Percentiles rank a stretch among this genome's conserved stretches.
phyloP scores from a whole-genome alignment of 2,113 vertebrate genomes.

The Sapayoa aenigma region DNA sequence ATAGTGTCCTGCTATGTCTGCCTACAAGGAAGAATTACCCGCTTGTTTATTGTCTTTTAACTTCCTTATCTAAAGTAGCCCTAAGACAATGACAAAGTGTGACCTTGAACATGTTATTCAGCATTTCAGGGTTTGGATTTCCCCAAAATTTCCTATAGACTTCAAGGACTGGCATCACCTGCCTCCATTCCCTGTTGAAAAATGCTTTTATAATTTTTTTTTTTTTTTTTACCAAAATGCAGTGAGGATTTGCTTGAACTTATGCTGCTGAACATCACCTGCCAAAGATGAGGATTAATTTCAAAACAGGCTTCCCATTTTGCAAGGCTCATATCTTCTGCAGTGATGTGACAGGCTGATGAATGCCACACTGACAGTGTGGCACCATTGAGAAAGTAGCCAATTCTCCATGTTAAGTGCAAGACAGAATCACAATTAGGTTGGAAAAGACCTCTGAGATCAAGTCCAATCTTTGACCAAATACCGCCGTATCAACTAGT shows the following conservation, averaged over 20 bases:
- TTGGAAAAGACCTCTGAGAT: not conserved
- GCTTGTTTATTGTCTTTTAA: not conserved
- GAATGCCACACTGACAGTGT: not conserved
- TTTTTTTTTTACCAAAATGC: not conserved
- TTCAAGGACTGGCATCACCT: not conserved
- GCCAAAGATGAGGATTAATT: not conserved
- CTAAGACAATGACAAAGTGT: not conserved
- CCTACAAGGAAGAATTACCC: not conserved
- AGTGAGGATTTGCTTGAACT: not conserved
- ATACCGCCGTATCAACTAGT: not conserved
- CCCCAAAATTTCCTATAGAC: not conserved
- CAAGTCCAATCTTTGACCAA: rapidly evolving
- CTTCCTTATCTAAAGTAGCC: slow-evolving; percentile 10
- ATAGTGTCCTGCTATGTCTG: not conserved
- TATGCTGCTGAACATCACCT: not conserved
- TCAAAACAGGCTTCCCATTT: not conserved
- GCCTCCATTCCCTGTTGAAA: not conserved
- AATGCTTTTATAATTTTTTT: not conserved
- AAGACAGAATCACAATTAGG: not conserved
- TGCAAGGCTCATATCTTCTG: not conserved
- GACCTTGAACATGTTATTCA: slow-evolving; percentile 1
- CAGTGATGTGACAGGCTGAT: not conserved
- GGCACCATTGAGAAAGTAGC: not conserved
- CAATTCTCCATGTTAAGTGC: not conserved
- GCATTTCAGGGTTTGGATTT: not conserved